Evolutionary conservation across 2,888 invertebrate species (phyloP), one percentile per base, ranked within the genome.

Genomic region (Pandemis corylana): DNA sequence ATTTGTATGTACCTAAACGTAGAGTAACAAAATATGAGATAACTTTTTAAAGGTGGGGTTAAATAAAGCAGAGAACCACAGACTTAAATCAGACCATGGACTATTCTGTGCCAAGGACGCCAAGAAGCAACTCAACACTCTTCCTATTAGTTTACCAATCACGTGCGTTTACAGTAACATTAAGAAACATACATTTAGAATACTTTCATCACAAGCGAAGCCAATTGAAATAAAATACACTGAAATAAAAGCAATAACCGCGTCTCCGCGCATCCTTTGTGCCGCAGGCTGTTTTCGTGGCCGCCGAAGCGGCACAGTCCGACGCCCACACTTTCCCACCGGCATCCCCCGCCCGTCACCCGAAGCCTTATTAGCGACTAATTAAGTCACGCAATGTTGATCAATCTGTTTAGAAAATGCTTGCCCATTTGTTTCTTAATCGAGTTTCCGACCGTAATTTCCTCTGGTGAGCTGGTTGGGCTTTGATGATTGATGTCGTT

Each of bases 311-410:
- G 90, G 87, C 89, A 89, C 51, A 90, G 90, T 88, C 87, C 85
- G 87, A 87, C 88, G 89, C 87, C 87, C 84, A 86, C 87, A 85
- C 85, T 89, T 93, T 93, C 93, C 92, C 93, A 93, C 85, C 85
- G 84, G 81, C 81, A 78, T 77, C 80, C 79, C 76, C 80, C 80
- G 82, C 76, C 81, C 83, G 84, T 85, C 89, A 86, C 84, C 86
- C 83, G 91, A 91, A 90, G 88, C 91, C 91, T 84, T 88, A 90
- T 84, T 83, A 83, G 77, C 64, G 77, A 78, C 81, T 86, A 87
- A 89, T 88, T 86, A 87, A 83, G 80, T 83, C 81, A 81, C 81
- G 80, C 81, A 78, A 80, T 77, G 76, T 76, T 80, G 76, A 78
- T 77, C 71, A 82, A 80, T 81, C 78, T 80, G 70, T 78, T 70